These are phyloP conservation scores for Syngnathus acus DNA, from an alignment of 2,797 vertebrate genomes.

Conservation along the genomic window DNA sequence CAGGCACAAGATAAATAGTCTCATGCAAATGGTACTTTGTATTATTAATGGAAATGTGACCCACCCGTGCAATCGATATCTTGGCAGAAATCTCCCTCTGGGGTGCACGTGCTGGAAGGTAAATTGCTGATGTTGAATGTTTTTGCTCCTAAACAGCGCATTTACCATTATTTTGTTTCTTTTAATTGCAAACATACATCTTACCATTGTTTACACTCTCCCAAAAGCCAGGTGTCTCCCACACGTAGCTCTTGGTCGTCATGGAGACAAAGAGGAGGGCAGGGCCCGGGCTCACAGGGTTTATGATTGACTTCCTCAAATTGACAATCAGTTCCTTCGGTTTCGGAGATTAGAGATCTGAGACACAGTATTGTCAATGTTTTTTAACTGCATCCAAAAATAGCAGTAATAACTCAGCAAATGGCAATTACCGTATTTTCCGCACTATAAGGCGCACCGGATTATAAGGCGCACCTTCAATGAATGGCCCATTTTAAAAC, in stretches of 20 bases:
- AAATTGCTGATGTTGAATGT: background rate
- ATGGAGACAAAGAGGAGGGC: conserved; percentile 76
- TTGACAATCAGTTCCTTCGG: conserved; percentile 59
- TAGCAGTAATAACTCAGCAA: too few relatives aligned
- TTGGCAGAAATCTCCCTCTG: conserved; percentile 80
- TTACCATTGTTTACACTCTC: conserved; percentile 84
- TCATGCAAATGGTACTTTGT: background rate
- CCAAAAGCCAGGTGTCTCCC: conserved; percentile 79
- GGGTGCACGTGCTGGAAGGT: conserved; percentile 77
- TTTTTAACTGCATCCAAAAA: background rate
- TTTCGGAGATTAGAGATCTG: conserved; percentile 74
- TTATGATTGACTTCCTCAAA: conserved; percentile 78
- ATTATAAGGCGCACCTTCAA: too few relatives aligned
- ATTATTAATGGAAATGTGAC: conserved; percentile 17
- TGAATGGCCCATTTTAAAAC: too few relatives aligned
- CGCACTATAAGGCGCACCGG: too few relatives aligned
- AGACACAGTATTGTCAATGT: background rate
- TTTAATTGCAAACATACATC: conserved; percentile 19
- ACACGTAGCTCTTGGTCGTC: conserved; percentile 55
- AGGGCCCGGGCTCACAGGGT: conserved; percentile 67
- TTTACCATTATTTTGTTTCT: background rate
- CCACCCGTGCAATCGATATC: conserved; percentile 76
- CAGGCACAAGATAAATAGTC: background rate
- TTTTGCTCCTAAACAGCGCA: background rate
- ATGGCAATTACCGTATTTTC: too few relatives aligned